Conservation (phyloP, 2,797 vertebrate genomes). For the Neoniphon sammara region DNA sequence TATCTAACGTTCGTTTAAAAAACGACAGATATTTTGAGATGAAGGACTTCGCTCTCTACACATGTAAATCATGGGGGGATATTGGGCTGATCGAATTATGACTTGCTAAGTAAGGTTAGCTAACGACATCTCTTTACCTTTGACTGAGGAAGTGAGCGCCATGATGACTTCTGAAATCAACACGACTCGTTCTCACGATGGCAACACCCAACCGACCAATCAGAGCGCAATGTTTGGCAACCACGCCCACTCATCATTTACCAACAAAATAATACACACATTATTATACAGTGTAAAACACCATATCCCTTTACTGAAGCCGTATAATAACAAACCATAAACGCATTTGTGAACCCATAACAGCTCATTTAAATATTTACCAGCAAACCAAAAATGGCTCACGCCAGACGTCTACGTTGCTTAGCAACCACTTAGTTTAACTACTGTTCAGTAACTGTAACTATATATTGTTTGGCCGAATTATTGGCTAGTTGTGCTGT, state of each 20-base stretch:
- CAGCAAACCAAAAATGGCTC: too few relatives aligned
- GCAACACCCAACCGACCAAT: conserved; percentile 68
- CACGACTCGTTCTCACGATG: conserved; percentile 72
- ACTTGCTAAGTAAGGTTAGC: background rate
- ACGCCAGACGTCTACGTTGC: too few relatives aligned
- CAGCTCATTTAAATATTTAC: too few relatives aligned
- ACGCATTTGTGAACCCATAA: too few relatives aligned
- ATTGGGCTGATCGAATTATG: background rate
- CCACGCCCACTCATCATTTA: conserved; percentile 41
- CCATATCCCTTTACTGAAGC: too few relatives aligned
- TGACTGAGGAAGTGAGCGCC: conserved; percentile 76
- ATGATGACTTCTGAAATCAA: conserved; percentile 84
- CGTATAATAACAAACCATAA: background rate
- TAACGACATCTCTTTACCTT: conserved; percentile 79
- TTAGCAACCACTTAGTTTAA: too few relatives aligned
- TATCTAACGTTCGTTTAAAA: conserved; percentile 5
- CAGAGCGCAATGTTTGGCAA: background rate
- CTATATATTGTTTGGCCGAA: too few relatives aligned
- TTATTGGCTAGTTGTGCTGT: too few relatives aligned
- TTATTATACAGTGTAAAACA: background rate
- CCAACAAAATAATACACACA: conserved; percentile 2
- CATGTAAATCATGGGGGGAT: rapidly evolving
- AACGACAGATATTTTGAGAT: background rate
- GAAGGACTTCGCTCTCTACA: rapidly evolving
- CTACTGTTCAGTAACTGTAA: too few relatives aligned